These are phyloP conservation scores for Hirtodrosophila histrioides DNA, from an alignment of 2,888 invertebrate species.

Conservation along the genomic window DNA sequence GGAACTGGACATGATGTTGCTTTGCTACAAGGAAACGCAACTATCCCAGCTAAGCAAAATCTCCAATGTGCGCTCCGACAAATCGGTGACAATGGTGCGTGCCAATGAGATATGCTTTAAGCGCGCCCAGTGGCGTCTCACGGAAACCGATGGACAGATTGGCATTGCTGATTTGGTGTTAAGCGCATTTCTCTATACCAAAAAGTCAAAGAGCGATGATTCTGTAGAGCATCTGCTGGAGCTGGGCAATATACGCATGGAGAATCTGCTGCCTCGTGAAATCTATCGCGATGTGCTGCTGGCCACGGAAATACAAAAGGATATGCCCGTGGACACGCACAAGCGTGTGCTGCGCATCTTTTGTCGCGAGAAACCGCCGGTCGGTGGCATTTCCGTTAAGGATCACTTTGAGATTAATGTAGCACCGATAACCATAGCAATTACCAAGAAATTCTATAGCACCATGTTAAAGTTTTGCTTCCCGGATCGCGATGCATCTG, in stretches of 20 bases:
- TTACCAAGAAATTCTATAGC: conserved; percentile 98
- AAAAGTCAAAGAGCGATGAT: conserved; percentile 97
- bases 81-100: conserved; percentile 91
- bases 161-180: conserved; percentile 98
- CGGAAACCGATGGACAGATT: conserved; percentile 98
- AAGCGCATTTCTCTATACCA: conserved; percentile 98
- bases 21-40: conserved; percentile 94
- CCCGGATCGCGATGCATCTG: conserved; percentile 95
- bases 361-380: conserved; percentile 97
- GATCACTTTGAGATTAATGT: conserved; percentile 99
- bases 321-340: conserved; percentile 94
- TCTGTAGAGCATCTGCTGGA: conserved; percentile 98
- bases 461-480: conserved; percentile 99
- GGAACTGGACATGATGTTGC: conserved; percentile 97
- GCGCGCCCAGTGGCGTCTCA: conserved; percentile 98
- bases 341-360: conserved; percentile 96
- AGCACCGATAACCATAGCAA: conserved; percentile 94
- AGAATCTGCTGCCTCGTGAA: conserved; percentile 96
- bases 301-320: conserved; percentile 91
- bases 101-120: conserved; percentile 98
- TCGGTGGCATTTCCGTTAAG: conserved; percentile 99
- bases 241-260: conserved; percentile 97
- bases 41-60: conserved; percentile 86
- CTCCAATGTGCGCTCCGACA: conserved; percentile 88
- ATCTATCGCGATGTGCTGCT: conserved; percentile 94